Evolutionary conservation across 2,797 vertebrate species (phyloP), one percentile per base, ranked within the genome.

Genomic region (Pteropus rufus): DNA sequence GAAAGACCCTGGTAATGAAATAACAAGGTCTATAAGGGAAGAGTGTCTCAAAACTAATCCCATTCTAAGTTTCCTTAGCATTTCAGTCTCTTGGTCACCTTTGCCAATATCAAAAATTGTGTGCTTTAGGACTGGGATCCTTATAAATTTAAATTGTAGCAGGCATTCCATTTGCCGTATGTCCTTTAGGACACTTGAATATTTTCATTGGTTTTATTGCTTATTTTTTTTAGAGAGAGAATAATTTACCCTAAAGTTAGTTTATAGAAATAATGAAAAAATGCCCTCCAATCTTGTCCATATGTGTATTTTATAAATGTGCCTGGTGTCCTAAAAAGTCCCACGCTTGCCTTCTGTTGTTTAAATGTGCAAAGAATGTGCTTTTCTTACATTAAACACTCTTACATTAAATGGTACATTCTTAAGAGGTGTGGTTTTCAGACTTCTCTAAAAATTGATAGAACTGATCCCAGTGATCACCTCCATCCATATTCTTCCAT

Each of bases 231-330:
- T 77, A 92, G 49, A 60, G 14, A 91, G 23, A 56, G 86, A 10
- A 54, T 69, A 60, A 79, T 92, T 93, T 82, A 70, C 7, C 4
- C 18, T 80, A 10, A 75, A 39, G 39, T 84, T 3, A 72, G 9
- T 75, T 82, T 93, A 81, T 31, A 64, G 36, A 89, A 94, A 89
- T 52, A 46, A 26, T 88, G 19, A 21, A 81, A 94, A 92, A 79
- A 75, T 82, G 1, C 12, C 3, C 5, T 3, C 10, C 16, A 65
- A 2, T 72, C 54, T 84, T 77, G 10, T 11, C 58, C 73, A 77
- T 60, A 10, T 72, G 21, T 87, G 16, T 34, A 62, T 44, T 69
- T 85, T 75, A 36, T 76, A 95, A 92, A 87, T 72, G 15, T 62
- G 1, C 3, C 2, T 44, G 10, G 1, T 90, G 11, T 5, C 31